Base-by-base conservation (phyloP, 2,113 vertebrate genomes). In the Rhynchopsitta pachyrhyncha region DNA sequence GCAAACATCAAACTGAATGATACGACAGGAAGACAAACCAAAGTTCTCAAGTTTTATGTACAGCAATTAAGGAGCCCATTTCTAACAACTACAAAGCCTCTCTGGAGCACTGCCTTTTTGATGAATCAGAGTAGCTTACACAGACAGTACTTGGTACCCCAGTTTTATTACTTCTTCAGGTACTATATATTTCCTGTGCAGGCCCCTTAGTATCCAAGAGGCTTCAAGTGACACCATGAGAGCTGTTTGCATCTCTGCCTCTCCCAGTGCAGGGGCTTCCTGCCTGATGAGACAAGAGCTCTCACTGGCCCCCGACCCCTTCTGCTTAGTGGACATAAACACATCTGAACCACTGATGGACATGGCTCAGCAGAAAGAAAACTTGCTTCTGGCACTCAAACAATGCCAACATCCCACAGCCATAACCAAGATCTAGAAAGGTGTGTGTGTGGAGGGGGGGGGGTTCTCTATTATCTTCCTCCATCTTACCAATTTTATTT, bases 191-290 rank as follows among this genome's bases (percentile, higher is more conserved):
- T 73, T 60, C 67, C 84, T 39, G 8, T 1, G 2, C 37, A 69
- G 39, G 35, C 7, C 47, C 11, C 27, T 33, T n/a, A 17, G 59
- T 37, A 91, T 59, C 15, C 5, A 49, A 64, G 53, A 17, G 24
- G 42, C 60, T 57, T 35, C 46, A 55, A 8, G 29, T 0, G 1
- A 50, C 1, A 1, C 39, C 1, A 0, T 13, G 17, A 77, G 47
- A 52, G 47, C 49, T 18, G 14, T 33, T 53, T 55, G 33, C 70
- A 17, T 9, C 70, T 77, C 46, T 20, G 27, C 80, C 50, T 55
- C 31, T 59, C 28, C 57, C 53, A 59, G 11, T 10, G 20, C 7
- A 0, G 1, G 0, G 64, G 29, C 19, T 50, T 63, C 46, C 39
- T 39, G 62, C 44, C 18, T 1, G 4, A 10, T 0, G 0, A 53